These are phyloP conservation scores for Cryptotis parvus DNA, from an alignment of 2,113 vertebrate species.

Conservation along the genomic window DNA sequence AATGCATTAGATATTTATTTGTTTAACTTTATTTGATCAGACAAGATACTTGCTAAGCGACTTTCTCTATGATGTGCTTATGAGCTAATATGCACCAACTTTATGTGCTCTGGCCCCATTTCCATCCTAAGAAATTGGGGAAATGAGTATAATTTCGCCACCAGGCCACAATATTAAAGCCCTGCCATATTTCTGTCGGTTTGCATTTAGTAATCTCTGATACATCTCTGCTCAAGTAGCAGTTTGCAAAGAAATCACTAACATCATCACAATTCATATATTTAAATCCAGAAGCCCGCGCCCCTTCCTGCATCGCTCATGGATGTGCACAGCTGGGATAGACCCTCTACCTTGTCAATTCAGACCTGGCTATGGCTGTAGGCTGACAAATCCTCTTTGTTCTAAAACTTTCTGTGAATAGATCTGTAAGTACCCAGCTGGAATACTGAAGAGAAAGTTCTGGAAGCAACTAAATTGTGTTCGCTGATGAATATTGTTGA, in stretches of 20 bases:
- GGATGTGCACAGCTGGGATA: neutral
- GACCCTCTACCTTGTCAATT: neutral
- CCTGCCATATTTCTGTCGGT: neutral
- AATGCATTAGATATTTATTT: neutral
- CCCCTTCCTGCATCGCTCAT: neutral
- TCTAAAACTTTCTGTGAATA: constrained; percentile 41
- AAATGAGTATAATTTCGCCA: neutral
- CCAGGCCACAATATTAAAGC: neutral
- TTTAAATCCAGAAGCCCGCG: neutral
- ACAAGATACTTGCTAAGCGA: neutral
- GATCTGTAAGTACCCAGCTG: constrained; percentile 5
- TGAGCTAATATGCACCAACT: too few relatives aligned
- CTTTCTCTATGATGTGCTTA: neutral
- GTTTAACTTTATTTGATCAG: too few relatives aligned
- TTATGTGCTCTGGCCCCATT: neutral
- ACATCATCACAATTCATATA: neutral
- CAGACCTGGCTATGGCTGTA: neutral
- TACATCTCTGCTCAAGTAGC: neutral
- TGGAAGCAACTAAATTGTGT: neutral
- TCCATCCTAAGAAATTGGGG: neutral
- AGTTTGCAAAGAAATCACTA: too few relatives aligned
- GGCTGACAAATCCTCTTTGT: constrained; percentile 38
- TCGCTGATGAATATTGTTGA: neutral
- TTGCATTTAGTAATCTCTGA: neutral
- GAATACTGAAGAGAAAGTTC: neutral